Evolutionary conservation across 2,113 vertebrate species (phyloP).

Genomic region (Tychaedon coryphoeus): DNA sequence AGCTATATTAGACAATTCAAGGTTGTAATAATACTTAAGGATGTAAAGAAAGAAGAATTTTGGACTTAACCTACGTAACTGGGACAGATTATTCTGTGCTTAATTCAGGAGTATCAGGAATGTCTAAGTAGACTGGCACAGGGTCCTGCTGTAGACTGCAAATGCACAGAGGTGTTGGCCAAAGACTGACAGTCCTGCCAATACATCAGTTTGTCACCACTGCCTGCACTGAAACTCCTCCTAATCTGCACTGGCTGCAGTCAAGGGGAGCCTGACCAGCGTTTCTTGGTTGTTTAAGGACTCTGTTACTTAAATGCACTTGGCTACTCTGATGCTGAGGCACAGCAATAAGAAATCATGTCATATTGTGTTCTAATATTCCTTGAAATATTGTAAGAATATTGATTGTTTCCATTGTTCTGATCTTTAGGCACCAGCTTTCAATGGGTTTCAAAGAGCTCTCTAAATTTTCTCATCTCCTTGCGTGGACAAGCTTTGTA

Average conservation of each 20-base stretch:
- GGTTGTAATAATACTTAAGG: neutral
- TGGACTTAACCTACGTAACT: neutral
- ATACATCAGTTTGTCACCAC: neutral
- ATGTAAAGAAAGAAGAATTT: neutral
- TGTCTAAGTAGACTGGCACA: neutral
- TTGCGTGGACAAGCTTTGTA: neutral
- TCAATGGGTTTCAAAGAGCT: neutral
- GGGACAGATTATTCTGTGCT: neutral
- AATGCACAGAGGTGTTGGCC: neutral
- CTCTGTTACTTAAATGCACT: neutral
- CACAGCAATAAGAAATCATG: neutral
- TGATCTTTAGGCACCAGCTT: neutral
- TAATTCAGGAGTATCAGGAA: neutral
- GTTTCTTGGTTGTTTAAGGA: neutral
- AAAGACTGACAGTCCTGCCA: neutral
- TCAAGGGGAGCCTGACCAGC: accelerated
- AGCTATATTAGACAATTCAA: neutral
- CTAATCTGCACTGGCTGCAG: neutral
- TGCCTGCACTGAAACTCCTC: neutral
- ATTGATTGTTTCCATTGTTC: neutral
- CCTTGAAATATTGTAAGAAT: neutral
- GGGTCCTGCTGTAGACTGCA: neutral
- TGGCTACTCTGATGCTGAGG: neutral
- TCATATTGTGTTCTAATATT: neutral
- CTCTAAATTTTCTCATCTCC: neutral